phyloP scores from a whole-genome alignment of 1,140 invertebrate species.

The Mesaphorura yosii region DNA sequence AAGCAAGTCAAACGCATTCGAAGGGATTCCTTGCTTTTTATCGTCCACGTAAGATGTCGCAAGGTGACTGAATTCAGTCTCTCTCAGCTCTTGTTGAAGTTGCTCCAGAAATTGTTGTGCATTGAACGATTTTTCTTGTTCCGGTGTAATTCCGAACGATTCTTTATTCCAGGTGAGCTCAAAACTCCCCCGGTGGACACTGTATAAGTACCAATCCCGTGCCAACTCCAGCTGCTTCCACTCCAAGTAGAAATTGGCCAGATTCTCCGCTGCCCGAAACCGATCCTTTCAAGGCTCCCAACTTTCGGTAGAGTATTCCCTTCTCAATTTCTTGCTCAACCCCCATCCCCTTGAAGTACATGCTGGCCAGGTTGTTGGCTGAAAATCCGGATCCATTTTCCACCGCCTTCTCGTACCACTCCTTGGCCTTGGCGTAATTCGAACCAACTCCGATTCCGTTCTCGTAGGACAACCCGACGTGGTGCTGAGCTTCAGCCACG shows the following conservation, averaged over 20 bases:
- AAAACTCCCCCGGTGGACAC: not conserved
- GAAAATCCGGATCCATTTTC: slow-evolving; percentile 1
- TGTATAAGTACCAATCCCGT: not conserved
- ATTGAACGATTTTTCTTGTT: no score
- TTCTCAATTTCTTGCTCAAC: not conserved
- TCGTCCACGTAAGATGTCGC: not conserved
- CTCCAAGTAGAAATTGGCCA: not conserved
- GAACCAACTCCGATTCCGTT: not conserved
- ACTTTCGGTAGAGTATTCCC: slow-evolving; percentile 19
- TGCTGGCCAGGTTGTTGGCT: slow-evolving; percentile 11
- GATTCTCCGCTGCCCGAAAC: slow-evolving; percentile 10
- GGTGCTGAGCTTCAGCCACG: slow-evolving; percentile 1
- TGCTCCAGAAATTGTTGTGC: not conserved
- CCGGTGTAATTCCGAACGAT: not conserved
- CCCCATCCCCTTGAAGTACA: slow-evolving; percentile 3
- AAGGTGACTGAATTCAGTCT: not conserved
- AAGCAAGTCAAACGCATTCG: not conserved
- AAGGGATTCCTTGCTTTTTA: not conserved
- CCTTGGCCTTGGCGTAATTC: not conserved
- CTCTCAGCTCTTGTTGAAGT: not conserved
- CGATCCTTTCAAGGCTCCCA: not conserved
- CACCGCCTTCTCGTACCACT: slow-evolving; percentile 13
- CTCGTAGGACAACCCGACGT: not conserved
- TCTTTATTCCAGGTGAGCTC: not conserved
- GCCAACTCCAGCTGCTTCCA: not conserved